A percentile compares a stretch with the other conserved stretches of the same genome.
Conservation (phyloP, 1,140 invertebrate species). For the Euglossa dilemma region DNA sequence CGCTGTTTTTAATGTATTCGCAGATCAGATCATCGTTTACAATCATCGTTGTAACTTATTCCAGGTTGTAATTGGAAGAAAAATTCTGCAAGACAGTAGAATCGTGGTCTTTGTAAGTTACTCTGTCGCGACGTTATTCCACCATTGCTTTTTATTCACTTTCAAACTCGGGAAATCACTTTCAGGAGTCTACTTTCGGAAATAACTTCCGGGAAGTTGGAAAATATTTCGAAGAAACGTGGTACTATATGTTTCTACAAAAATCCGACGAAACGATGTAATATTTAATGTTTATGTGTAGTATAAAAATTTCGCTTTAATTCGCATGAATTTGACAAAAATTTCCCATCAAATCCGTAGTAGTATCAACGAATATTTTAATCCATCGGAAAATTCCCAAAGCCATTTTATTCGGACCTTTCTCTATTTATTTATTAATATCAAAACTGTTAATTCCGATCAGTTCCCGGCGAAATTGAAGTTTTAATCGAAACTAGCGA, state of each 20-base stretch:
- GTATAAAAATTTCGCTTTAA: no score
- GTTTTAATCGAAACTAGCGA: background rate
- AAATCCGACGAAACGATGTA: background rate
- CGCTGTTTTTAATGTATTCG: background rate
- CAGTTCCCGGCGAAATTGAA: background rate
- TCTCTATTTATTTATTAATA: background rate
- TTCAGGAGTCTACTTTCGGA: background rate
- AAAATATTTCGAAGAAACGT: background rate
- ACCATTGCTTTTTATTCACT: background rate
- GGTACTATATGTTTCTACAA: background rate
- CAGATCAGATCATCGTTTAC: background rate
- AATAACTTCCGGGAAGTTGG: background rate
- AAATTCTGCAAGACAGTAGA: background rate
- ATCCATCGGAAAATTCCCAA: no score
- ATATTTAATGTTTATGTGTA: no score
- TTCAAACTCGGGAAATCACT: background rate
- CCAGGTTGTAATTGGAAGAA: background rate
- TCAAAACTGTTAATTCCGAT: background rate
- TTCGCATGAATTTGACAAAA: no score
- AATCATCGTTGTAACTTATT: background rate
- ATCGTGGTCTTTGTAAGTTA: background rate
- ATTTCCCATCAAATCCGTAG: no score
- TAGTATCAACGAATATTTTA: no score
- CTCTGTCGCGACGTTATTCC: background rate
- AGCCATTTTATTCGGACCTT: background rate